A percentile compares a stretch with the other conserved stretches of the same genome.
Conservation (phyloP, 2,797 vertebrate genomes). For the Knipowitschia caucasica region DNA sequence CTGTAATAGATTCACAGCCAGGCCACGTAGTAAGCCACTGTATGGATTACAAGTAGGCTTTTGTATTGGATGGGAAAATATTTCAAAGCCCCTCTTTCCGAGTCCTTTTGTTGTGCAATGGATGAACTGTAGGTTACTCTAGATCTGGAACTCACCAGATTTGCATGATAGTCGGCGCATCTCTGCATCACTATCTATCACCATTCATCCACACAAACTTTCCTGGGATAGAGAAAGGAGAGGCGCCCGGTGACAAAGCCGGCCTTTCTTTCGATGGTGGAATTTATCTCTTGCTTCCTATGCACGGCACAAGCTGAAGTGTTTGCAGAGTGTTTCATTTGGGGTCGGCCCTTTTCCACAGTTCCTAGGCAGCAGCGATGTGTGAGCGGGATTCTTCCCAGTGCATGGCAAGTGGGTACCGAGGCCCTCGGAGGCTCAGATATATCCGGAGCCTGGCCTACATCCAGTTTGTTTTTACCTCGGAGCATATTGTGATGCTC, state of each 20-base stretch:
- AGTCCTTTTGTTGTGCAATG: neutral
- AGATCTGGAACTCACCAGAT: constrained; percentile 18
- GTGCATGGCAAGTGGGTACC: constrained; percentile 67
- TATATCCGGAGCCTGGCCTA: constrained; percentile 70
- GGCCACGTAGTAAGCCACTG: neutral
- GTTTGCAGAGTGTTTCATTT: constrained; percentile 66
- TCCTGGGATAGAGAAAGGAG: constrained; percentile 34
- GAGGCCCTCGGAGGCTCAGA: constrained; percentile 60
- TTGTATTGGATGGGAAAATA: neutral
- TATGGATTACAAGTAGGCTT: neutral
- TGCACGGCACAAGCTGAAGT: constrained; percentile 62
- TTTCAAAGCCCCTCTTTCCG: neutral
- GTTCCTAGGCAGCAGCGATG: constrained; percentile 61
- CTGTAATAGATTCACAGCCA: neutral
- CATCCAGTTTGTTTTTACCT: constrained; percentile 71
- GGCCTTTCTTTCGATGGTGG: constrained; percentile 47
- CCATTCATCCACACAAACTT: constrained; percentile 26
- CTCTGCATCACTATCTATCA: constrained; percentile 19
- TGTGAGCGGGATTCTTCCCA: constrained; percentile 67
- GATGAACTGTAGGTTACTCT: constrained; percentile 16
- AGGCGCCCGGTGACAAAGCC: constrained; percentile 41
- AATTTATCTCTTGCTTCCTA: constrained; percentile 65
- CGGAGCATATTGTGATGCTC: constrained; percentile 64
- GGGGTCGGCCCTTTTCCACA: constrained; percentile 24
- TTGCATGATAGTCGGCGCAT: constrained; percentile 26